Conservation (phyloP, 2,888 invertebrate species). For the Ephialtes manifestator region DNA sequence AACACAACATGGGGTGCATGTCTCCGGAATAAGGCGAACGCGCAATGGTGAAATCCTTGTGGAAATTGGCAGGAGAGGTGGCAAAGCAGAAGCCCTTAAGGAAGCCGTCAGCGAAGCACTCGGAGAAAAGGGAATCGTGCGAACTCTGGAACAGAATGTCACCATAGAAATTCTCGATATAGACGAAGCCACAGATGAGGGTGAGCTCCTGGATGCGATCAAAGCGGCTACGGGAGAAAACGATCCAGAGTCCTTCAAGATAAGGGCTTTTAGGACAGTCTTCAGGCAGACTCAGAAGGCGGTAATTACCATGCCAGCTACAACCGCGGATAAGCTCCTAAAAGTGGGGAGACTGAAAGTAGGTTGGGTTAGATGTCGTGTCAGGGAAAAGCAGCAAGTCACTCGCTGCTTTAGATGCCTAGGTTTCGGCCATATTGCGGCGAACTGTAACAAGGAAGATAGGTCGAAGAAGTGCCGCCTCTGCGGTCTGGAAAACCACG, state of each 20-base stretch:
- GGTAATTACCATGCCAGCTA: neutral
- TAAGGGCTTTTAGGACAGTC: neutral
- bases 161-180: slow-evolving; percentile 39
- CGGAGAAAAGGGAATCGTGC: slow-evolving; percentile 4
- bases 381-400: neutral
- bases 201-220: slow-evolving; percentile 10
- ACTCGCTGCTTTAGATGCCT: neutral
- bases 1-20: neutral
- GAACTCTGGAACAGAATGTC: slow-evolving; percentile 12
- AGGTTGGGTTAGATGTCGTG: neutral
- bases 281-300: neutral
- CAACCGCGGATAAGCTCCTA: neutral
- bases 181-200: slow-evolving; percentile 34
- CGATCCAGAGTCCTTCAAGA: neutral
- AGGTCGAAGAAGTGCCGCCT: no score
- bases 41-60: slow-evolving; percentile 2
- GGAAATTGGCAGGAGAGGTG: slow-evolving; percentile 8
- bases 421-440: no score
- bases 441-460: no score
- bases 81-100: slow-evolving; percentile 19
- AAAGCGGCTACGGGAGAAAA: neutral
- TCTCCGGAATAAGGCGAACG: no score
- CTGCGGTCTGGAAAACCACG: no score
- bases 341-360: no score
- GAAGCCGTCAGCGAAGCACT: slow-evolving; percentile 1